A percentile compares a stretch with the other conserved stretches of the same genome.
Evolutionary conservation across 2,888 invertebrate genomes (phyloP).

Genomic region (Andrena bicolor): DNA sequence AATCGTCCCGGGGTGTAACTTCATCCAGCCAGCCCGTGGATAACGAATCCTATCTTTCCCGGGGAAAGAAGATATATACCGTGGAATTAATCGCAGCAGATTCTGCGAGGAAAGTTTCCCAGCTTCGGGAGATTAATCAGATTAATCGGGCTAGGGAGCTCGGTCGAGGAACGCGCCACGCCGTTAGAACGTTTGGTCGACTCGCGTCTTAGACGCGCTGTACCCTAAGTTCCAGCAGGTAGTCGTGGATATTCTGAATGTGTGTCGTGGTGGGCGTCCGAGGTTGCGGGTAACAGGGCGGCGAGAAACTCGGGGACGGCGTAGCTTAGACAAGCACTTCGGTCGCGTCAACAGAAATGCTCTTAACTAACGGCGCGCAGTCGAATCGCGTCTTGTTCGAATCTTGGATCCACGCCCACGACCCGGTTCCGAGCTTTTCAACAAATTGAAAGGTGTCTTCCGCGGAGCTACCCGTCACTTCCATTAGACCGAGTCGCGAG

Average conservation of each 20-base stretch:
- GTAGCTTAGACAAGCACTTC: slow-evolving; percentile 23
- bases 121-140: not conserved
- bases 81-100: slow-evolving; percentile 16
- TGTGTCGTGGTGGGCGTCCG: not conserved
- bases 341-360: slow-evolving; percentile 17
- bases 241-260: not conserved
- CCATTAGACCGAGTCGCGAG: slow-evolving; percentile 53
- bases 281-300: not conserved
- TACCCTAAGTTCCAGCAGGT: not conserved
- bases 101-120: slow-evolving; percentile 12
- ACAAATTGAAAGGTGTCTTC: slow-evolving; percentile 62
- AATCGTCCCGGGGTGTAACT: not conserved
- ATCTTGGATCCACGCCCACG: slow-evolving; percentile 57
- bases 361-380: slow-evolving; percentile 29
- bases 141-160: not conserved
- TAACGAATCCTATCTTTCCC: slow-evolving; percentile 7
- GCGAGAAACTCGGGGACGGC: not conserved
- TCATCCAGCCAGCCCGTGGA: not conserved
- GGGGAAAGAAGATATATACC: slow-evolving; percentile 10
- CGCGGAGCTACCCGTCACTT: slow-evolving; percentile 44
- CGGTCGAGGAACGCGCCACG: not conserved
- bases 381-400: slow-evolving; percentile 16
- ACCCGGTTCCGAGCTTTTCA: slow-evolving; percentile 51
- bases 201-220: not conserved
- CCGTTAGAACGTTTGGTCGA: not conserved